A percentile compares a stretch with the other conserved stretches of the same genome.
Evolutionary conservation across 2,888 invertebrate genomes (phyloP).

Genomic region (Keiferia lycopersicella): DNA sequence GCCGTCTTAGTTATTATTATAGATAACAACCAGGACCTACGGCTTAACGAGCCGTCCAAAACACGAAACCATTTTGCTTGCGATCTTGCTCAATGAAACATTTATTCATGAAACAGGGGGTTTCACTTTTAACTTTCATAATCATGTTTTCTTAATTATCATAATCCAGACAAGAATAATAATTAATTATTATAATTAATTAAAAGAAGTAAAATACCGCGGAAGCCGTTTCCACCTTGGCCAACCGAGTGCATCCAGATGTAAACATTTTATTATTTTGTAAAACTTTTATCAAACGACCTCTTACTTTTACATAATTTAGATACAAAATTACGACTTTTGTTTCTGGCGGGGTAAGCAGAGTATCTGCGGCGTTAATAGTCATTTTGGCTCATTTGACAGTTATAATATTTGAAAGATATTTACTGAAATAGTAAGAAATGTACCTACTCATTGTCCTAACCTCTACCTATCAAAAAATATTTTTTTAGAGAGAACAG

Average conservation of each 20-base stretch:
- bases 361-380: no score
- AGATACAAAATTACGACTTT: no score
- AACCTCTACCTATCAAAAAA: neutral
- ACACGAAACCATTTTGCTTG: no score
- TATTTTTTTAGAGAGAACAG: no score
- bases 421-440: no score
- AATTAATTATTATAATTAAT: slow-evolving; percentile 9
- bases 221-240: slow-evolving; percentile 5
- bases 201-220: slow-evolving; percentile 4
- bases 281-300: neutral
- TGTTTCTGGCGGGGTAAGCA: no score
- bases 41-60: no score
- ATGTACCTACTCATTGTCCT: neutral
- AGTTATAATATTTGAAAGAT: no score
- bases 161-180: neutral
- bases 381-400: no score
- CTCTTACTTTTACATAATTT: slow-evolving; percentile 17
- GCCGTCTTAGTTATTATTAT: no score
- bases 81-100: no score
- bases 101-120: neutral
- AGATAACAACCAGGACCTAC: no score
- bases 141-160: neutral
- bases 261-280: slow-evolving; percentile 7
- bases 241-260: slow-evolving; percentile 12
- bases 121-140: slow-evolving; percentile 22